These are phyloP conservation scores for Bambusicola thoracicus DNA, from an alignment of 2,113 vertebrate genomes.

Conservation along the genomic window DNA sequence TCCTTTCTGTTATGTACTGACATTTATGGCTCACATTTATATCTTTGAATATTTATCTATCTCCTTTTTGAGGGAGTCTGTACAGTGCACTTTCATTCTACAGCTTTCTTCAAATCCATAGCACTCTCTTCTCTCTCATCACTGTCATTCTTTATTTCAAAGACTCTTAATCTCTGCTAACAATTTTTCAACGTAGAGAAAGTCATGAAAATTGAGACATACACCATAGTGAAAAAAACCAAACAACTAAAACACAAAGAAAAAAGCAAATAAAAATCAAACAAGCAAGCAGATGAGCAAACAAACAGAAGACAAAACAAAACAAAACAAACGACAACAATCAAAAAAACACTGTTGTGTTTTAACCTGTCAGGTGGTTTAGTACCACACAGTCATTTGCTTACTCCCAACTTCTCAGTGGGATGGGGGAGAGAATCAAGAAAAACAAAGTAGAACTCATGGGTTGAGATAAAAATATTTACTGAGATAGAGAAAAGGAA, in stretches of 20 bases:
- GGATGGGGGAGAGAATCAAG: no score
- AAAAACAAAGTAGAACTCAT: no score
- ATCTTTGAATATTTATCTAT: background rate
- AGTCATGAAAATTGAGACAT: background rate
- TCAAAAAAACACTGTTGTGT: no score
- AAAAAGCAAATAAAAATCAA: no score
- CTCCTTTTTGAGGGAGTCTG: background rate
- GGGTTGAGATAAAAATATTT: no score
- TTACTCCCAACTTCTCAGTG: no score
- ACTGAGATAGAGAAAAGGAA: no score
- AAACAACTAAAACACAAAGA: background rate
- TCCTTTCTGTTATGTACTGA: background rate
- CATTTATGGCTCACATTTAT: background rate
- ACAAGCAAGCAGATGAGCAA: background rate
- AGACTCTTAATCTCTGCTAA: background rate
- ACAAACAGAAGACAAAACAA: background rate
- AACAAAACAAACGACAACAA: background rate
- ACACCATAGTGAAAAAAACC: background rate
- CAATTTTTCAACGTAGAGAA: background rate
- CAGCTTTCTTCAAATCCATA: background rate
- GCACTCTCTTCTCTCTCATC: background rate
- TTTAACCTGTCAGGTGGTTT: no score
- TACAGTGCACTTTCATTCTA: background rate
- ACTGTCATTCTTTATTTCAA: background rate
- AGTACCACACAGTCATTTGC: no score